Percentiles rank a stretch among this genome's conserved stretches.
phyloP scores from a whole-genome alignment of 2,113 vertebrate species.

The Pituophis catenifer region DNA sequence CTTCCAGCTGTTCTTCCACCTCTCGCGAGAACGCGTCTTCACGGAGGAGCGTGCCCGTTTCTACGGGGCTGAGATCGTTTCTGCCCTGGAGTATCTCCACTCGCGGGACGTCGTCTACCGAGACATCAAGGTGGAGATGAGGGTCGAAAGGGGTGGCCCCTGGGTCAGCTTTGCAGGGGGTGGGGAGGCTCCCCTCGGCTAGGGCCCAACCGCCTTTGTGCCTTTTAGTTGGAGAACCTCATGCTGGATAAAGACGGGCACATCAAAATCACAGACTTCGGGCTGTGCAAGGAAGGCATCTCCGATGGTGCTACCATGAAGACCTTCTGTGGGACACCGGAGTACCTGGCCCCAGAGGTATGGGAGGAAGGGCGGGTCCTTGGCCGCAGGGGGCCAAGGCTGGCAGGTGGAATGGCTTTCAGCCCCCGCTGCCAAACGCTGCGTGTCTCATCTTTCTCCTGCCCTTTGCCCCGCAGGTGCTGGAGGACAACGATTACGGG shows the following conservation, averaged over 20 bases:
- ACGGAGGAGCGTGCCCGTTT: constrained; percentile 90
- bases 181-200: not conserved
- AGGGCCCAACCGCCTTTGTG: accelerated
- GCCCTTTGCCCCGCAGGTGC: constrained; percentile 70
- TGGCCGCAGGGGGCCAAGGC: too few relatives aligned
- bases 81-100: constrained; percentile 91
- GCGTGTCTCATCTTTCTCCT: not conserved
- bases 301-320: constrained; percentile 92
- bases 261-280: constrained; percentile 95
- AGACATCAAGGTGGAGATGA: constrained; percentile 84
- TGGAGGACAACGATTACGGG: constrained; percentile 92
- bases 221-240: constrained; percentile 89
- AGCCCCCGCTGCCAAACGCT: too few relatives aligned
- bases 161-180: not conserved
- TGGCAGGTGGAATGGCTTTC: too few relatives aligned
- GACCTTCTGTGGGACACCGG: constrained; percentile 92
- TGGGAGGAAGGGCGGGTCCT: too few relatives aligned
- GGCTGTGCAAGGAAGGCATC: constrained; percentile 92
- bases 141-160: not conserved
- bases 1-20: constrained; percentile 88
- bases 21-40: constrained; percentile 91
- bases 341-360: constrained; percentile 94
- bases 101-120: constrained; percentile 92
- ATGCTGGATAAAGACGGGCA: constrained; percentile 96
- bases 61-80: constrained; percentile 94